phyloP scores from a whole-genome alignment of 2,113 vertebrate species.

The Gymnobelideus leadbeateri region DNA sequence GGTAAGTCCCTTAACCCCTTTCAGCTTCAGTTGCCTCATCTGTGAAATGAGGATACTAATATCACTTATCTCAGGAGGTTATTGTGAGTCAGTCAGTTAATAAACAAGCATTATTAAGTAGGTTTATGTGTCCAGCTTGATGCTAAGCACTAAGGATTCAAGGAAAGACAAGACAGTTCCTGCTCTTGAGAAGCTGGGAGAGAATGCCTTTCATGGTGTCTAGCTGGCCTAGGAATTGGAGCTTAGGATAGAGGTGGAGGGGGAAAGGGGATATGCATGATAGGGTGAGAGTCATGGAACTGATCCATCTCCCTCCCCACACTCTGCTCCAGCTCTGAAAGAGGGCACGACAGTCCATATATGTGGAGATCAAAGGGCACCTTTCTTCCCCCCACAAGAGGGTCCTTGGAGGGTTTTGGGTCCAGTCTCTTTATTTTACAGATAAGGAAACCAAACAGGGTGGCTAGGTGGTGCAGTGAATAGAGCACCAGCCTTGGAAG shows the following conservation, averaged over 20 bases:
- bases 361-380: too few species aligned
- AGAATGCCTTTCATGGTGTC: conserved; percentile 49
- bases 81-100: background rate
- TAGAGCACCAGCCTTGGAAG: too few species aligned
- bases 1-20: too few species aligned
- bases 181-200: background rate
- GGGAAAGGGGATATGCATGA: background rate
- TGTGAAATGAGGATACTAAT: background rate
- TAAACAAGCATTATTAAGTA: background rate
- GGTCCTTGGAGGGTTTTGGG: background rate
- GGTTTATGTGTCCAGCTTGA: background rate
- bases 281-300: background rate
- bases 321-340: background rate
- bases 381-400: background rate
- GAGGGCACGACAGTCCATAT: background rate
- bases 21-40: background rate
- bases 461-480: too few species aligned
- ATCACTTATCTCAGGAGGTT: background rate
- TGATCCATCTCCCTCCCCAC: background rate
- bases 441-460: background rate
- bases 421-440: background rate
- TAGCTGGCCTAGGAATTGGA: background rate
- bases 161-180: background rate
- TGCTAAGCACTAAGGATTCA: background rate
- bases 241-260: fast-evolving